Evolutionary conservation across 1,140 invertebrate species (phyloP).

Genomic region (Bacillus rossius): DNA sequence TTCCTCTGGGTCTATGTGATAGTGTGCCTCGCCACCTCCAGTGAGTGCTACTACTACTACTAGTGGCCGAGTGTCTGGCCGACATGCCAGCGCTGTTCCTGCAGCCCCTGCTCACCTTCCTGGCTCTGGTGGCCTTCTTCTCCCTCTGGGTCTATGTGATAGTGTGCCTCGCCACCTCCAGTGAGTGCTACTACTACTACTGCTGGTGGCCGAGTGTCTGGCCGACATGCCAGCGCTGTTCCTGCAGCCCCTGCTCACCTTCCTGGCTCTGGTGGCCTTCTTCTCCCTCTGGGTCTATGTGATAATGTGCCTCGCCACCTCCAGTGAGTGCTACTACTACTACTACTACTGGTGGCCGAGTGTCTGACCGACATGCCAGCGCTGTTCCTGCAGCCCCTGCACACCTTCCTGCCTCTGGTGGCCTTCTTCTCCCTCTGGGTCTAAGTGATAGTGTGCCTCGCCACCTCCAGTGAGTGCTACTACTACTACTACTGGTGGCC

Average conservation of each 20-base stretch:
- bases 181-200: no score
- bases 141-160: conserved; percentile 81
- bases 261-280: conserved; percentile 69
- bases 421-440: conserved; percentile 84
- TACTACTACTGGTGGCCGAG: no score
- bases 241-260: conserved; percentile 83
- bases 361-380: conserved; percentile 74
- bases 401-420: conserved; percentile 74
- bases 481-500: no score
- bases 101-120: conserved; percentile 82
- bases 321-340: conserved; percentile 65
- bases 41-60: no score
- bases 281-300: conserved; percentile 81
- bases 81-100: conserved; percentile 80
- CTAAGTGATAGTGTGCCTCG: conserved; percentile 62
- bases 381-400: conserved; percentile 80
- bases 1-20: conserved; percentile 80
- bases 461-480: conserved; percentile 66
- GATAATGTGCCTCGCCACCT: conserved; percentile 62
- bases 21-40: conserved; percentile 59
- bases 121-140: conserved; percentile 71
- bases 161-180: conserved; percentile 59
- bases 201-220: no score
- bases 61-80: no score
- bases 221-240: conserved; percentile 78